These are phyloP conservation scores for Prunella strophiata DNA, from an alignment of 2,797 vertebrate species.

Conservation along the genomic window DNA sequence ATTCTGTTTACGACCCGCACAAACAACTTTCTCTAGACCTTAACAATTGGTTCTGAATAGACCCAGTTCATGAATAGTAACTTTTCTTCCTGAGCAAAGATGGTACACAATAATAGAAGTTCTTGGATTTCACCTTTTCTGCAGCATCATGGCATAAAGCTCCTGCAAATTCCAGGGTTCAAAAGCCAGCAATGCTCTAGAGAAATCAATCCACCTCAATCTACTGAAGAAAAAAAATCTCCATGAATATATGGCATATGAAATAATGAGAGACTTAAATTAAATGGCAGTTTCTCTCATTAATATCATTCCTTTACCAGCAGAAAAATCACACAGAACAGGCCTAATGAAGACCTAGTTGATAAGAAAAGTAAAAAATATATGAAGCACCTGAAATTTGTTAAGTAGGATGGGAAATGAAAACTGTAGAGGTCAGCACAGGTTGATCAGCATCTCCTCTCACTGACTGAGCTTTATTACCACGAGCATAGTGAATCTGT, in stretches of 20 bases:
- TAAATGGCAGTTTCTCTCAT: background rate
- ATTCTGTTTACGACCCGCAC: background rate
- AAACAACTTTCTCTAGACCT: background rate
- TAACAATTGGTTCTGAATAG: background rate
- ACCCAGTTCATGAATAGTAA: background rate
- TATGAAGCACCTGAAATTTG: background rate
- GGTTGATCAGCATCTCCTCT: background rate
- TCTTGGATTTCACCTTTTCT: background rate
- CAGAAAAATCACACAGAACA: background rate
- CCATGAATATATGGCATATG: background rate
- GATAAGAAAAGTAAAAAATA: background rate
- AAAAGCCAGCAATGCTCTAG: background rate
- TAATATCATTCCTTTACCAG: background rate
- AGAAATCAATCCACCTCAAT: background rate
- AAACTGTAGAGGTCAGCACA: background rate
- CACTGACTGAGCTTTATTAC: background rate
- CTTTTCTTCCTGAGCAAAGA: background rate
- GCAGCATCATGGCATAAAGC: background rate
- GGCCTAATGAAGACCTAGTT: background rate
- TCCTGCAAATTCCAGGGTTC: background rate
- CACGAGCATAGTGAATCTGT: background rate
- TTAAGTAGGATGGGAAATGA: background rate
- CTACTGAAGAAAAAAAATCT: background rate
- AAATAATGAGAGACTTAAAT: background rate
- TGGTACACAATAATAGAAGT: background rate